These are phyloP conservation scores for Malurus cyaneus DNA, from an alignment of 2,113 vertebrate species.

Conservation along the genomic window DNA sequence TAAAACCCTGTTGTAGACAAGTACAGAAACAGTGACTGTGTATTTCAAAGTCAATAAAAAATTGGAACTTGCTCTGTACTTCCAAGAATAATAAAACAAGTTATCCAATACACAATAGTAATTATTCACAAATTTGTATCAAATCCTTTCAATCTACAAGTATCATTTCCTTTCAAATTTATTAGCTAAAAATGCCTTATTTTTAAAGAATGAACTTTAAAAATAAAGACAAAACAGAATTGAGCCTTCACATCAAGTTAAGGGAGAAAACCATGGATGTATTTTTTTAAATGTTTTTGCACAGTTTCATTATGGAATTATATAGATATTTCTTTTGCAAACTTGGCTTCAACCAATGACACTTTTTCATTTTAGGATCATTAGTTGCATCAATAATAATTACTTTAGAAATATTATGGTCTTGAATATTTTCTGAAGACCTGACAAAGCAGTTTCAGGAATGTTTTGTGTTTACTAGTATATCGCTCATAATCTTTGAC, in stretches of 20 bases:
- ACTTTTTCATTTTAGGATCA: not conserved
- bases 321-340: not conserved
- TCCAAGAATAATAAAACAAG: not conserved
- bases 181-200: not conserved
- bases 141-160: not conserved
- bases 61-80: not conserved
- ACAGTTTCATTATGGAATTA: not conserved
- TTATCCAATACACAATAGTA: not conserved
- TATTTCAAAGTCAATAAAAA: not conserved
- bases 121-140: not conserved
- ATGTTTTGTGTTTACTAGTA: not conserved
- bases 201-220: not conserved
- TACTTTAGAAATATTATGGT: not conserved
- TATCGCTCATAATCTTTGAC: not conserved
- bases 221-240: not conserved
- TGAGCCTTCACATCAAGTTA: not conserved
- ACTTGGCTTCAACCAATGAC: not conserved
- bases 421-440: not conserved
- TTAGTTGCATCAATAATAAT: not conserved
- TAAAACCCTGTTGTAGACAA: not conserved
- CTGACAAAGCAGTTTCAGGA: not conserved
- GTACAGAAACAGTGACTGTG: not conserved
- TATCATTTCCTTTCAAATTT: not conserved
- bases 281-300: not conserved
- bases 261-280: not conserved